Evolutionary conservation across 2,888 invertebrate genomes (phyloP).

Genomic region (Leucania comma): DNA sequence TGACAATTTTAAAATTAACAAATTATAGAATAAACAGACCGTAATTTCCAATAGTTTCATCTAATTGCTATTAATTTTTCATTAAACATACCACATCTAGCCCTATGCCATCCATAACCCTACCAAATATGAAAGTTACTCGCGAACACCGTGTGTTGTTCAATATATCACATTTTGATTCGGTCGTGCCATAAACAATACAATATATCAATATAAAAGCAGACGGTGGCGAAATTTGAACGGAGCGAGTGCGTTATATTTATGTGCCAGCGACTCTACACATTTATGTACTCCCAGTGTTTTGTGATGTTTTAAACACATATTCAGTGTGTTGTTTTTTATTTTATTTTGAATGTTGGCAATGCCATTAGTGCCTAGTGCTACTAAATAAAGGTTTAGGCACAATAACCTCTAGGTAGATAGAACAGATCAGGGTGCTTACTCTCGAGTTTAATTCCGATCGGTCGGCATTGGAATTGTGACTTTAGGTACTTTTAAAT

Average conservation of each 20-base stretch:
- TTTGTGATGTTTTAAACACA: slow-evolving; percentile 57
- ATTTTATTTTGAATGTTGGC: background rate
- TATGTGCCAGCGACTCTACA: slow-evolving; percentile 75
- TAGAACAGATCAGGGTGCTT: too few relatives aligned
- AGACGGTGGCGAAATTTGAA: slow-evolving; percentile 91
- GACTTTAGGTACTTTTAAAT: too few relatives aligned
- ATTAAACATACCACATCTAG: slow-evolving; percentile 73
- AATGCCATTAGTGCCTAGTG: too few relatives aligned
- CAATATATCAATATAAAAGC: slow-evolving; percentile 91
- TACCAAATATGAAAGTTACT: slow-evolving; percentile 89
- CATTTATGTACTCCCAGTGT: slow-evolving; percentile 54
- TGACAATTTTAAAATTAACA: background rate
- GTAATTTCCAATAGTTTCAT: background rate
- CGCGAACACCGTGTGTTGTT: slow-evolving; percentile 86
- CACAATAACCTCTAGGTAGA: too few relatives aligned
- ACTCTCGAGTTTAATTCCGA: too few relatives aligned
- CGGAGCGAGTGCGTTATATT: slow-evolving; percentile 88
- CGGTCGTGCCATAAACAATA: slow-evolving; percentile 91
- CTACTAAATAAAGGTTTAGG: too few relatives aligned
- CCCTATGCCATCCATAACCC: slow-evolving; percentile 78
- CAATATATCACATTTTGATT: slow-evolving; percentile 91
- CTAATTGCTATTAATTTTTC: background rate
- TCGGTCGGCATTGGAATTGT: too few relatives aligned
- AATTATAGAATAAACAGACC: background rate
- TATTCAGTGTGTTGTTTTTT: slow-evolving; percentile 15